phyloP scores from a whole-genome alignment of 2,113 vertebrate genomes.

The Cyanoderma ruficeps region DNA sequence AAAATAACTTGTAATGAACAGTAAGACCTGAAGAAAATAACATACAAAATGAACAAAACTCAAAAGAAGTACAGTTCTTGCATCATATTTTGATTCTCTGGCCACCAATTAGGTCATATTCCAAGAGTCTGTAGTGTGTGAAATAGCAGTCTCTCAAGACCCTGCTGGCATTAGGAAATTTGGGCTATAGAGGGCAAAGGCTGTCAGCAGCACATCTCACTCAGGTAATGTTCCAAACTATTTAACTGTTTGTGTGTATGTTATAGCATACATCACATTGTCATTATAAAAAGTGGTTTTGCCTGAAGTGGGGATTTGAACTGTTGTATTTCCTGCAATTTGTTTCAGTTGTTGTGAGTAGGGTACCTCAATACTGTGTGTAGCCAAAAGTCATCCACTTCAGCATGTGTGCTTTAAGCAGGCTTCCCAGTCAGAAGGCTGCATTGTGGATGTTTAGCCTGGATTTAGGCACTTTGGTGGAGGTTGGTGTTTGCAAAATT shows the following conservation, averaged over 20 bases:
- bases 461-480: not conserved
- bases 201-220: not conserved
- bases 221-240: not conserved
- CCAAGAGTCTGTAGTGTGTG: constrained; percentile 9
- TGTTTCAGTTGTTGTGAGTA: not conserved
- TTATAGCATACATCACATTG: not conserved
- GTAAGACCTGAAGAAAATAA: not conserved
- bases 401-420: not conserved
- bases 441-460: not conserved
- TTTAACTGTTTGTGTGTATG: not conserved
- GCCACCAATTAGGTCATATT: not conserved
- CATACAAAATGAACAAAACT: not conserved
- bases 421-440: not conserved
- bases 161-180: constrained; percentile 22
- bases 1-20: not conserved
- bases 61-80: not conserved
- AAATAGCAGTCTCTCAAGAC: constrained; percentile 33
- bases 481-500: not conserved
- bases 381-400: not conserved
- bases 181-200: constrained; percentile 9
- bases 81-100: constrained; percentile 36
- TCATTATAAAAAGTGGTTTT: not conserved
- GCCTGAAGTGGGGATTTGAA: not conserved
- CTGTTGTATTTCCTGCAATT: not conserved
- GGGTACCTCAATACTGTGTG: not conserved